Base-by-base conservation (phyloP, 2,797 vertebrate genomes). In the Sebastes elongatus region DNA sequence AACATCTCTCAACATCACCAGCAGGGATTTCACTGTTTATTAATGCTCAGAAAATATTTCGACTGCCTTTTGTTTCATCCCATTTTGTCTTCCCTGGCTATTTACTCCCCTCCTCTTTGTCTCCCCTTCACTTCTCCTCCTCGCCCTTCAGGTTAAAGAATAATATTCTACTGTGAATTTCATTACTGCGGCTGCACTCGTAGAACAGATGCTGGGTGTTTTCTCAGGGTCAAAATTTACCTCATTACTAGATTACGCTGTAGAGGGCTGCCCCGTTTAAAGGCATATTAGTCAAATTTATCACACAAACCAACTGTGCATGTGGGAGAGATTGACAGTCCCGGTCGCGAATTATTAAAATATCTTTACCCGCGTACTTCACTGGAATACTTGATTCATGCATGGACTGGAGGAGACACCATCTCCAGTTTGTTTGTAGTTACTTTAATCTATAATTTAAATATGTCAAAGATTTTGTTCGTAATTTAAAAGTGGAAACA, bases 21-120 rank as follows among this genome's bases (percentile, higher is more conserved):
- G 69, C 63, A 87, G 76, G 71, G 76, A 72, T 76, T 83, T 84
- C 71, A 59, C 84, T 74, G 75, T 90, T 81, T 87, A 81, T 88
- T 83, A 61, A 79, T 81, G 14, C 69, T 69, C 55, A 80, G 52
- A 73, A 85, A 84, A 82, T 85, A 76, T 80, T 85, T 83, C 66
- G 14, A 57, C 72, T 82, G 18, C 25, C 7, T 77, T 78, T 72
- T 84, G 53, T 84, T 88, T 71, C 30, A 69, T 76, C 63, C 23
- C 25, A 7, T 65, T 76, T 80, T 73, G 33, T 38, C 59, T 23
- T 76, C 61, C 56, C 33, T 78, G 70, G 52, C 74, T 87, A 56
- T 88, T 84, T 60, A 49, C 57, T 59, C 56, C 35, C 42, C 56
- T 9, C 42, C 18, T 27, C 61, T 16, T 33, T 33, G 56, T 42